Base-by-base conservation (phyloP, 2,888 invertebrate genomes). In the Pasiphila rectangulata region DNA sequence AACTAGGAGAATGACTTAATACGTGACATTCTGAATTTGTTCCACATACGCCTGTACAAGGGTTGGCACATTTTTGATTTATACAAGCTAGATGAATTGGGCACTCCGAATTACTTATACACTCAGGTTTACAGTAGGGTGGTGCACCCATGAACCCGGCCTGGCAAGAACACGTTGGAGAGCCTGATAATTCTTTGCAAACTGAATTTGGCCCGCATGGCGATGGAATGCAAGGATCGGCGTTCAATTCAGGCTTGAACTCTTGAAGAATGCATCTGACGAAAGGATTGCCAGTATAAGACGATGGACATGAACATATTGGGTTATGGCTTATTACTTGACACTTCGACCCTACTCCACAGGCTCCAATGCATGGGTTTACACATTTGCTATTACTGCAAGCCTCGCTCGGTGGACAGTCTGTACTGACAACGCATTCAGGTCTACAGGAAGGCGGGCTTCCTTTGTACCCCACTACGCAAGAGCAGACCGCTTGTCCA, bases 311-410 rank as follows among this genome's bases (percentile, higher is more conserved):
- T 39, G 92, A 92, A 72, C 95, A 95, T 72, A 94, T 94, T 2
- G 95, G 95, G 76, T 93, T 94, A 65, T 96, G 94, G 72, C 94
- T 94, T 36, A 95, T 92, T 17, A 95, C 94, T 79, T 93, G 91
- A 69, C 96, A 96, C 57, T 90, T 88, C 1, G 95, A 94, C 55
- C 87, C 88, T 17, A 94, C 84, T 13, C 96, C 96, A 69, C 96
- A 96, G n/a, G 94, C 91, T 61, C 94, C 95, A 43, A 91, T 91
- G 67, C 96, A 96, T n/a, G 96, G 95, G 73, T 95, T 92, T 19
- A 92, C 85, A 70, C 96, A 96, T 81, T 94, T 94, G 71, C 93
- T 93, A 69, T 95, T 95, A 41, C 91, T 91, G 65, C 95, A 95
- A 2, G 95, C 93, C 80, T 93, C 91, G 57, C 91, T 93, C 32